A percentile compares a stretch with the other conserved stretches of the same genome.
phyloP scores from a whole-genome alignment of 2,113 vertebrate genomes.

The Hippocampus abdominalis region DNA sequence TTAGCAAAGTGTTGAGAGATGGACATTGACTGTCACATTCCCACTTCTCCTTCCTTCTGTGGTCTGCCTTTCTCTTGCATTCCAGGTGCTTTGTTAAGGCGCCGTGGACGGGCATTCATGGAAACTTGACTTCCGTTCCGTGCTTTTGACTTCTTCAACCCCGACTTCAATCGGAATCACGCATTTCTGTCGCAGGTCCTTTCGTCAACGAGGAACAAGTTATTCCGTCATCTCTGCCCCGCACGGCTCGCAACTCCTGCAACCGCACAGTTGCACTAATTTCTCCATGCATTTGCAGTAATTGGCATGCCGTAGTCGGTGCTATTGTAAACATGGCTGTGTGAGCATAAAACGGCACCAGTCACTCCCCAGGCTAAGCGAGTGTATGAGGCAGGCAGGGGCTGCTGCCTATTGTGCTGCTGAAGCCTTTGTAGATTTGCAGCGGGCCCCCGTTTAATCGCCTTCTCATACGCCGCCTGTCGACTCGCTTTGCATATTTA shows the following conservation, averaged over 20 bases:
- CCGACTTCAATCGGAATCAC: slow-evolving; percentile 19
- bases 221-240: background rate
- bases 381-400: slow-evolving; percentile 49
- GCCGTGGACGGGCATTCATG: slow-evolving; percentile 29
- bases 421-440: slow-evolving; percentile 76
- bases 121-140: slow-evolving; percentile 33
- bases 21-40: slow-evolving; percentile 55
- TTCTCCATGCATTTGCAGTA: slow-evolving; percentile 59
- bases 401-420: slow-evolving; percentile 73
- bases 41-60: slow-evolving; percentile 1
- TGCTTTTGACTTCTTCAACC: slow-evolving; percentile 30
- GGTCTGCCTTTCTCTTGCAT: slow-evolving; percentile 35
- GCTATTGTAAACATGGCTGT: slow-evolving; percentile 69
- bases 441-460: slow-evolving; percentile 71
- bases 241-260: slow-evolving; percentile 9
- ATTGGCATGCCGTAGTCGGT: slow-evolving; percentile 63
- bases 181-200: slow-evolving; percentile 7
- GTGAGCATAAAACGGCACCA: slow-evolving; percentile 60
- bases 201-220: slow-evolving; percentile 10
- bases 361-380: slow-evolving; percentile 61
- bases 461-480: slow-evolving; percentile 62
- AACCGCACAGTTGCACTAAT: slow-evolving; percentile 43
- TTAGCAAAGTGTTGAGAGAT: slow-evolving; percentile 57
- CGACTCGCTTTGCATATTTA: slow-evolving; percentile 84
- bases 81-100: slow-evolving; percentile 50